Evolutionary conservation across 2,113 vertebrate genomes (phyloP), one percentile per base, ranked within the genome.

Genomic region (Vulpes ferrilata): DNA sequence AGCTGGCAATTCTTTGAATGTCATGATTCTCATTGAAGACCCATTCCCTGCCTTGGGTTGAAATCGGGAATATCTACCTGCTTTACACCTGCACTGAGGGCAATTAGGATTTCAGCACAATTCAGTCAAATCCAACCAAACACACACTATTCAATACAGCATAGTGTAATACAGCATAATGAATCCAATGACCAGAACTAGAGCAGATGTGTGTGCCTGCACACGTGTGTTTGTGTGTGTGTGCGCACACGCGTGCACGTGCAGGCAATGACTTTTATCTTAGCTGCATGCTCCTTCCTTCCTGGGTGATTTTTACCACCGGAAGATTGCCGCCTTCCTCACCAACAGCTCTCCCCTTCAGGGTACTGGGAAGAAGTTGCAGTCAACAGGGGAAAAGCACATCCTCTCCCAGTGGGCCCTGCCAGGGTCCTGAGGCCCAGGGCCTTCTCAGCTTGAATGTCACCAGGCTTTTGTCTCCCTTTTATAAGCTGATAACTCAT

Each of bases 401-500:
- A 51, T 85, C 71, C 43, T 88, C 10, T 84, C 38, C 5, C 48
- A 19, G 5, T 5, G 65, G 17, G 17, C 11, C 64, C 22, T 84
- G 64, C 85, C 11, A 48, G 8, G 8, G 80, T 22, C 65, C 65
- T 11, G 2, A 43, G n/a, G 60, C 23, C 55, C 57, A 23, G 62
- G 80, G 32, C 0, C 48, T 27, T 80, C 43, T 59, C 11, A 22
- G 62, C 32, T 78, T 57, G 64, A n/a, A 32, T 6, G 65, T 67
- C 71, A 73, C 32, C 76, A 69, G 16, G 38, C 22, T n/a, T 90
- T 91, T 60, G 5, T 88, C 38, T 69, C 30, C 55, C 30, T 59
- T 64, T 93, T 80, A 74, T 23, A 93, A 95, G 25, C 88, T 83
- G 91, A 95, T 74, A 65, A 23, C 62, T 95, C 60, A 74, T 96